Evolutionary conservation across 2,888 invertebrate genomes (phyloP).

Genomic region (Caenorhabditis sp.): DNA sequence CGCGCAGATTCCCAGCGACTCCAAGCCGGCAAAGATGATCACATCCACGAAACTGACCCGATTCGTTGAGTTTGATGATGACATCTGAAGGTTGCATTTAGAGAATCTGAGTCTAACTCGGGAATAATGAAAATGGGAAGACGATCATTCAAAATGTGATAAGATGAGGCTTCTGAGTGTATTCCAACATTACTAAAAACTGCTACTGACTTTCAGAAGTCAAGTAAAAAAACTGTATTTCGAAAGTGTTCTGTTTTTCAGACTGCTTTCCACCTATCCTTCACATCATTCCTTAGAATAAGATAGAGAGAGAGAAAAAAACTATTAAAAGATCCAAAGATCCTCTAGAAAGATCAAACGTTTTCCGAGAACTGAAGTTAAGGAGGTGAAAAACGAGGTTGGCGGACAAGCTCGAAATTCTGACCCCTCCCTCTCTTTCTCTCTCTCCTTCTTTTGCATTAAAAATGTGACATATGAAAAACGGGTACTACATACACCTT

Average conservation of each 20-base stretch:
- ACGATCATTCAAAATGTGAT: too few species aligned
- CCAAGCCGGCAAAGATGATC: conserved; percentile 71
- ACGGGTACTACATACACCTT: conserved; percentile 36
- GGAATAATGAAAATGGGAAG: too few species aligned
- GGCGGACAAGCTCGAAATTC: background rate
- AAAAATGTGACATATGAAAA: conserved; percentile 63
- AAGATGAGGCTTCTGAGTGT: too few species aligned
- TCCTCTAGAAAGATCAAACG: conserved; percentile 1
- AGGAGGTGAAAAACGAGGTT: conserved; percentile 29
- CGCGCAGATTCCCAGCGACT: conserved; percentile 78
- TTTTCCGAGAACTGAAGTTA: conserved; percentile 22
- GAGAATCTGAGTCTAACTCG: background rate
- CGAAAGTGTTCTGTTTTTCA: too few species aligned
- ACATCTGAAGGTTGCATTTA: conserved; percentile 42
- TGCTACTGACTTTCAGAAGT: too few species aligned
- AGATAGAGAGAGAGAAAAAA: too few species aligned
- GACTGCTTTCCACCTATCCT: too few species aligned
- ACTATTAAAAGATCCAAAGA: conserved; percentile 3
- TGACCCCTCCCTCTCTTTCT: conserved; percentile 18
- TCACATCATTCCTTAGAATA: too few species aligned
- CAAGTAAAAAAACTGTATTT: too few species aligned
- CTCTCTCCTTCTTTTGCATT: conserved; percentile 53
- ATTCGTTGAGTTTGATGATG: conserved; percentile 63
- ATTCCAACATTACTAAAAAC: too few species aligned
- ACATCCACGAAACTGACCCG: conserved; percentile 68